Base-by-base conservation (phyloP, 2,888 invertebrate species). In the Dryococelus australis region DNA sequence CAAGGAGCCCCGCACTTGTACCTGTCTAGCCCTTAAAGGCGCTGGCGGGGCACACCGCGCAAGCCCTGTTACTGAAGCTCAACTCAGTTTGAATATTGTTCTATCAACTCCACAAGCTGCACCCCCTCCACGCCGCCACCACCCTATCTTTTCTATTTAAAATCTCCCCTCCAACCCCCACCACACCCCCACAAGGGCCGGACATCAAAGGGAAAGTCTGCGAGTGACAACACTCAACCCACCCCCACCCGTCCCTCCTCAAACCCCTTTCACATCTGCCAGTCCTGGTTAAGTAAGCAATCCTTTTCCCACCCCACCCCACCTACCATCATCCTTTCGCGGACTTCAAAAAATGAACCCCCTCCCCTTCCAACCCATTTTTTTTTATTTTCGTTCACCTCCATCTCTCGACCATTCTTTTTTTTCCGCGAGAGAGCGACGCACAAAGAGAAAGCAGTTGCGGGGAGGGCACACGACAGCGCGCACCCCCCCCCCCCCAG, bases 81-180 rank as follows among this genome's bases (percentile, higher is more conserved):
- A 79, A 47, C 87, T 86, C 86, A 86, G 87, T 87, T 87, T 87
- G 86, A 87, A 87, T 87, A 86, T 87, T 87, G 87, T 87, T 87
- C 86, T 86, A 87, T 86, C 87, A 86, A 86, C 80, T 65, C 65
- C 65, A 24, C 65, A 65, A 65, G 65, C 65, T 43, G 84, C 8
- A 5, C 84, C 87, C 10, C 78, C 85, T 43, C 84, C 65, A 43
- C 28, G 20, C 43, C 43, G 84, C 51, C 84, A 8, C 87, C 43
- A 28, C 27, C 89, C 89, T 88, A 89, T 86, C 88, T 87, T 88
- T 88, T 88, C 88, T 88, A 88, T 88, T 88, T 88, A 88, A 88
- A 88, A 26, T 28, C 83, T 28, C 43, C 83, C 87, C 85, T 85
- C 88, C 85, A 65, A n/a, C 65, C 87, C 53, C 88, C 85, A 78